Conservation (phyloP, 2,888 invertebrate species). For the Lathronympha strigana region DNA sequence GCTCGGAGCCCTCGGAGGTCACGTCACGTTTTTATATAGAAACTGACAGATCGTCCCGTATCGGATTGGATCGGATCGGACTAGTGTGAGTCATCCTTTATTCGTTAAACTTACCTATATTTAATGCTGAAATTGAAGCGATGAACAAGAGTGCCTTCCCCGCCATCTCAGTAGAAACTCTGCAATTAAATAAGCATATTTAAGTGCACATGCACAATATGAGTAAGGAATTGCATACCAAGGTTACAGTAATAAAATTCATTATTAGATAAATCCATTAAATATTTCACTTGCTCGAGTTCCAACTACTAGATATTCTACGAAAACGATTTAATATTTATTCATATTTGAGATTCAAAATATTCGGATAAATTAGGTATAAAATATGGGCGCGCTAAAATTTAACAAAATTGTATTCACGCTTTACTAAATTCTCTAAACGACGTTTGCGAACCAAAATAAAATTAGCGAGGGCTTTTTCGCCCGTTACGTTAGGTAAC, state of each 20-base stretch:
- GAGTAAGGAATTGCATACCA: no score
- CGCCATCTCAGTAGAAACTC: conserved; percentile 58
- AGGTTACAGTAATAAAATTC: no score
- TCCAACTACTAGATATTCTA: no score
- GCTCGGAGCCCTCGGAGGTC: no score
- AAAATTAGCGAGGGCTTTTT: conserved; percentile 11
- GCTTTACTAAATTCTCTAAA: not conserved
- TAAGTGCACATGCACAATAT: no score
- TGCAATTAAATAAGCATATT: conserved; percentile 57
- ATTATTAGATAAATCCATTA: no score
- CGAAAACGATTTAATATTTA: no score
- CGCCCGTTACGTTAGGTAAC: conserved; percentile 1
- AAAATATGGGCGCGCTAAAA: not conserved
- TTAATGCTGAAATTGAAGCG: conserved; percentile 60
- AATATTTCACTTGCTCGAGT: no score
- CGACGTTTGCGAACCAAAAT: conserved; percentile 3
- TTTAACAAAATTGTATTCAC: not conserved
- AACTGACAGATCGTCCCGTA: no score
- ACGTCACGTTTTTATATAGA: not conserved
- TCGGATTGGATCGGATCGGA: no score
- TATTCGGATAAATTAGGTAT: no score
- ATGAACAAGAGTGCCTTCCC: conserved; percentile 57
- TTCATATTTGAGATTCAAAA: not conserved
- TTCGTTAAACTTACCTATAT: conserved; percentile 60
- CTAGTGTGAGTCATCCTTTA: no score